Evolutionary conservation across 2,113 vertebrate species (phyloP).

Genomic region (Serinus canaria): DNA sequence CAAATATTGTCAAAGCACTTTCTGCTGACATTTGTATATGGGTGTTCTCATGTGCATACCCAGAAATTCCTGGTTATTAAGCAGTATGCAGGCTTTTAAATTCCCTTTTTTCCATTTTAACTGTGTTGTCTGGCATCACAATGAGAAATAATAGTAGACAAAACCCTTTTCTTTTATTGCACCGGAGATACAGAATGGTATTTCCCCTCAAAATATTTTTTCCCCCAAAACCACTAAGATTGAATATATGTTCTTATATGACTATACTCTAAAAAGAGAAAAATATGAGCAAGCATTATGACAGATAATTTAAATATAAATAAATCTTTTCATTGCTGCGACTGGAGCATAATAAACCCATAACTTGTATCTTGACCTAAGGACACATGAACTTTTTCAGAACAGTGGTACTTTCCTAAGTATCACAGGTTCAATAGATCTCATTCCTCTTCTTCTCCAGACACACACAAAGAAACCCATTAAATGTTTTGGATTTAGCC

Average conservation of each 20-base stretch:
- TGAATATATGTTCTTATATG: neutral
- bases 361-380: neutral
- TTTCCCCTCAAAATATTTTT: slow-evolving; percentile 4
- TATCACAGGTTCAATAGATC: neutral
- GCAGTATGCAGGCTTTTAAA: neutral
- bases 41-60: neutral
- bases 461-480: neutral
- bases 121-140: neutral
- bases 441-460: neutral
- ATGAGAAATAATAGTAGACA: neutral
- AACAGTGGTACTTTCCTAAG: neutral
- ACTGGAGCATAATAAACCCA: neutral
- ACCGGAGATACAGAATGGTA: neutral
- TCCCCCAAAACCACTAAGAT: neutral
- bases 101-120: neutral
- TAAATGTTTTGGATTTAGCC: slow-evolving; percentile 9
- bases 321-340: neutral
- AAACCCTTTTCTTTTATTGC: neutral
- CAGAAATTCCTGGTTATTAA: neutral
- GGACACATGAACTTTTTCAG: neutral
- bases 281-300: neutral
- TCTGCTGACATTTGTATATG: neutral
- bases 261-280: neutral
- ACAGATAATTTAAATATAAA: neutral
- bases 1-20: neutral